Base-by-base conservation (phyloP, 2,113 vertebrate species). In the Caracal caracal region DNA sequence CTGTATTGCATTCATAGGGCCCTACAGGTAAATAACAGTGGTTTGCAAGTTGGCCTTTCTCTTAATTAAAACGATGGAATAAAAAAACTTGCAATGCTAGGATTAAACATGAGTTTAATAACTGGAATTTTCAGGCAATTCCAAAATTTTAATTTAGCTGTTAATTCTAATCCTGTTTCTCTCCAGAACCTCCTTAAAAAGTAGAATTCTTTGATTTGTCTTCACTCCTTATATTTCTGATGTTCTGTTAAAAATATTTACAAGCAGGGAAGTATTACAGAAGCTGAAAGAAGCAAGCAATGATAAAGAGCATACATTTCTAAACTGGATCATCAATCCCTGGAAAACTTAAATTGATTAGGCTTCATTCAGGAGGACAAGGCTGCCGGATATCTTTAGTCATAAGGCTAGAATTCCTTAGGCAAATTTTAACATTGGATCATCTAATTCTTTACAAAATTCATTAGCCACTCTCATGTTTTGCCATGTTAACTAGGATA, bases 231-330 rank as follows among this genome's bases (percentile, higher is more conserved):
- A 2, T 30, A 51, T 95, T 96, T 92, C 70, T 92, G 40, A 87
- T 92, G 49, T 84, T 92, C 83, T 88, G 28, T 94, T 73, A 90
- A 95, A 95, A 95, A 94, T 96, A 92, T 81, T 96, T 89, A 90
- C 88, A 95, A 94, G 5, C 22, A 76, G 40, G 56, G 43, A 91
- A 35, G 5, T 66, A 89, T 75, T 96, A 35, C 12, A 75, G 80
- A 91, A 89, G n/a, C 35, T 93, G 30, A 63, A 66, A 37, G n/a
- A 4, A 71, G 17, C 19, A 53, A 63, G 16, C 30, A 88, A 0
- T 89, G 49, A 59, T 49, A 71, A 84, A 30, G 53, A 73, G 3
- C 5, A 37, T 71, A 11, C 0, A 33, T 91, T 90, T 95, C 35
- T 63, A 85, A 88, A 78, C 26, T 28, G 71, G 37, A 90, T 70